These are phyloP conservation scores for Danio choprae DNA, from an alignment of 2,797 vertebrate species.

Conservation along the genomic window DNA sequence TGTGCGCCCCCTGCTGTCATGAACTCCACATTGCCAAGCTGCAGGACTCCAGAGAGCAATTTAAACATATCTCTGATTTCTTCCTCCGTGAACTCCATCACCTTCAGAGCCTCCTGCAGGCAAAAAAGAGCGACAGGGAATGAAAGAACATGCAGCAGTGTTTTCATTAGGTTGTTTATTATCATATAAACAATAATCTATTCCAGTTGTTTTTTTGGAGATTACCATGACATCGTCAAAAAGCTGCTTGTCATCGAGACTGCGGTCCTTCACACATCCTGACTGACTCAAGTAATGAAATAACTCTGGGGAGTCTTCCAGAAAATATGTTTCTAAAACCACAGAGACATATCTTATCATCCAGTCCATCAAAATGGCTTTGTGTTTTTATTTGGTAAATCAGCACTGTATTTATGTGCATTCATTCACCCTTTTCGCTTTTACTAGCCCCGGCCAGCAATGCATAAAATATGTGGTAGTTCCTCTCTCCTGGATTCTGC, in stretches of 20 bases:
- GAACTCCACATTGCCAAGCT: conserved; percentile 91
- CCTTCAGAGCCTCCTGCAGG: conserved; percentile 87
- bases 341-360: conserved; percentile 1
- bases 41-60: conserved; percentile 89
- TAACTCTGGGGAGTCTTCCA: conserved; percentile 82
- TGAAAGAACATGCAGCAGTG: neutral
- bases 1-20: conserved; percentile 94
- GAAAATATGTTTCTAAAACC: conserved; percentile 78
- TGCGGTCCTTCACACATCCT: conserved; percentile 87
- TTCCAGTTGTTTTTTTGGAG: conserved; percentile 23
- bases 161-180: neutral
- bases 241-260: conserved; percentile 85
- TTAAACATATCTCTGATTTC: conserved; percentile 93
- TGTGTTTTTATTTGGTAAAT: neutral
- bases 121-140: neutral
- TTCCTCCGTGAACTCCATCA: conserved; percentile 88
- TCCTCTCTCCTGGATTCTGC: conserved; percentile 91
- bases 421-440: conserved; percentile 84
- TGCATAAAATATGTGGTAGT: conserved; percentile 95
- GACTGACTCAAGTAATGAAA: conserved; percentile 90
- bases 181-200: neutral
- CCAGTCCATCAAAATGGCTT: neutral
- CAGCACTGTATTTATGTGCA: neutral
- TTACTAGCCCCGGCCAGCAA: conserved; percentile 84
- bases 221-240: conserved; percentile 90